Conservation (phyloP, 2,888 invertebrate genomes). For the Platycheirus albimanus region DNA sequence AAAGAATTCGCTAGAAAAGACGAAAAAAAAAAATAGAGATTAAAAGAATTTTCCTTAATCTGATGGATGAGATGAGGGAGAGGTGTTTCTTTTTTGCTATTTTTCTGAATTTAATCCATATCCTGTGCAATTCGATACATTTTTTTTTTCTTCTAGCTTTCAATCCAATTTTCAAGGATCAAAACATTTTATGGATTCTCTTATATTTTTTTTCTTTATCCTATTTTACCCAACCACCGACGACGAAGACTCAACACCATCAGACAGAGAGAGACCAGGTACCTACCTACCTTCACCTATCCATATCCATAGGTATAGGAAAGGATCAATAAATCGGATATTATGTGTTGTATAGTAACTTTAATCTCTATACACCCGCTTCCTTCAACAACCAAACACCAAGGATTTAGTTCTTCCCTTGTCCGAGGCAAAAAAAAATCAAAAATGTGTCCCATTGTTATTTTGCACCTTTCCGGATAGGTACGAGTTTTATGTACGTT, state of each 20-base stretch:
- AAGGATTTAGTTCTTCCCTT: conserved; percentile 31
- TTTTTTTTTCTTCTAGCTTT: not conserved
- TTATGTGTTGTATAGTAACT: conserved; percentile 36
- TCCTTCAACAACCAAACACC: conserved; percentile 18
- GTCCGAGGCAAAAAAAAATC: no score
- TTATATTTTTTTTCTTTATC: not conserved
- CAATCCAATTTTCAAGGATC: conserved; percentile 62
- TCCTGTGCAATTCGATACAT: conserved; percentile 59
- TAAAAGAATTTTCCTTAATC: conserved; percentile 27
- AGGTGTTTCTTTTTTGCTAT: conserved; percentile 20
- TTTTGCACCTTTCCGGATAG: conserved; percentile 57
- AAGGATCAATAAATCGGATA: conserved; percentile 69
- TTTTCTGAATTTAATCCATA: conserved; percentile 42
- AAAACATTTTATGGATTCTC: conserved; percentile 44
- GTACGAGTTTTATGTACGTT: not conserved
- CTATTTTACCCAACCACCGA: not conserved
- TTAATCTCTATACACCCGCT: conserved; percentile 61
- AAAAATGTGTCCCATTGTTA: conserved; percentile 67
- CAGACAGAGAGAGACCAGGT: no score
- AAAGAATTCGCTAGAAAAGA: conserved; percentile 13
- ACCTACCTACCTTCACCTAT: no score
- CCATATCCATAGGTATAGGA: conserved; percentile 24
- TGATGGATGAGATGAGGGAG: no score
- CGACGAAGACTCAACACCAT: not conserved
- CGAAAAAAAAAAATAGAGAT: conserved; percentile 11